A percentile compares a stretch with the other conserved stretches of the same genome.
Evolutionary conservation across 2,888 invertebrate genomes (phyloP).

Genomic region (Neria commutata): DNA sequence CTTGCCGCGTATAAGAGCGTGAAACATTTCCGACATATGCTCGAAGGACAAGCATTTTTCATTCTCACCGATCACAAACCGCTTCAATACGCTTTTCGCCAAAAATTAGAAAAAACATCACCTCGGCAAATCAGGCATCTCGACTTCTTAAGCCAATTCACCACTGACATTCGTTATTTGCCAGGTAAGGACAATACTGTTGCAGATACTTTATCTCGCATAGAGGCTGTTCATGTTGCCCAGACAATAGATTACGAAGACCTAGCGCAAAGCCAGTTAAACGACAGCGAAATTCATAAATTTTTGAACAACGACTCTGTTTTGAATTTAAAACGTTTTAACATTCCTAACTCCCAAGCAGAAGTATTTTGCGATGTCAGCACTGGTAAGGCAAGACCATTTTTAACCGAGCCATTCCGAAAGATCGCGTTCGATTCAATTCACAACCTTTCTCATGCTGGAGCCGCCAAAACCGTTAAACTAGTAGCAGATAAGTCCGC

Average conservation of each 20-base stretch:
- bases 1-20: slow-evolving; percentile 22
- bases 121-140: slow-evolving; percentile 20
- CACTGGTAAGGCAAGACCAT: slow-evolving; percentile 6
- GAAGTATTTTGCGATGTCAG: slow-evolving; percentile 5
- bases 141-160: slow-evolving; percentile 20
- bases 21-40: slow-evolving; percentile 23
- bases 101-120: slow-evolving; percentile 10
- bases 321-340: slow-evolving; percentile 9
- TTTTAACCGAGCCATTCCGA: slow-evolving; percentile 12
- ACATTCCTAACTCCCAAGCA: slow-evolving; percentile 1
- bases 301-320: neutral
- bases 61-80: slow-evolving; percentile 15
- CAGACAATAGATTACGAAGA: neutral
- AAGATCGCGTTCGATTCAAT: slow-evolving; percentile 7
- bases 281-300: neutral
- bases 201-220: neutral
- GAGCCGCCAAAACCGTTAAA: neutral
- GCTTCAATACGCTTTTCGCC: slow-evolving; percentile 3
- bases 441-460: slow-evolving; percentile 11
- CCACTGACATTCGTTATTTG: slow-evolving; percentile 24
- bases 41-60: slow-evolving; percentile 12
- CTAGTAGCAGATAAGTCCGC: neutral
- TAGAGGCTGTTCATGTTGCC: neutral
- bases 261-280: neutral
- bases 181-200: slow-evolving; percentile 20